A percentile compares a stretch with the other conserved stretches of the same genome.
These are phyloP conservation scores for Murina feae DNA, from an alignment of 2,113 vertebrate genomes.

Conservation along the genomic window DNA sequence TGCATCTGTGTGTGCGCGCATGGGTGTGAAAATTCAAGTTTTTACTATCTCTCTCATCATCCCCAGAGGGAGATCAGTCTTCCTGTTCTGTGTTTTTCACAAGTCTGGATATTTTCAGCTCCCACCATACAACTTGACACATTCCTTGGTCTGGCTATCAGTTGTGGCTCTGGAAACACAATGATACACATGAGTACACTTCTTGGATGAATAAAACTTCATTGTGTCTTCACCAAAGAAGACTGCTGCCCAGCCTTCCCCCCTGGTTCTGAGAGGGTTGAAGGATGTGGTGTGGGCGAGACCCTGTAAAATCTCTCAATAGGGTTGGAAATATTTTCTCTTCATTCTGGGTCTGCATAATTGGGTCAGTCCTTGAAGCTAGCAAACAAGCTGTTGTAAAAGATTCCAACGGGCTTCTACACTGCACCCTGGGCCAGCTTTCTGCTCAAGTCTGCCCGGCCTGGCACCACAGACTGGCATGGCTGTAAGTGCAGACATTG, in stretches of 20 bases:
- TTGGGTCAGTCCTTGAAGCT: not conserved
- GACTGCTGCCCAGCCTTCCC: not conserved
- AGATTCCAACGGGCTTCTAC: not conserved
- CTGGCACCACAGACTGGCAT: not conserved
- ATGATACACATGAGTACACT: constrained; percentile 13
- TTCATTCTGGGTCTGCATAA: not conserved
- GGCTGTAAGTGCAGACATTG: not conserved
- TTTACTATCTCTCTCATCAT: constrained; percentile 73
- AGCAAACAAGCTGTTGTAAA: not conserved
- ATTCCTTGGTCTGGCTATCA: constrained; percentile 31
- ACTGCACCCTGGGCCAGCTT: not conserved
- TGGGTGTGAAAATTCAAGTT: constrained; percentile 37
- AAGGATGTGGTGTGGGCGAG: not conserved
- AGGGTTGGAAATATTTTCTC: not conserved
- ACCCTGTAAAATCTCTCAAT: not conserved
- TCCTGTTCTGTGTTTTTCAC: constrained; percentile 68
- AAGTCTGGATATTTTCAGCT: constrained; percentile 64
- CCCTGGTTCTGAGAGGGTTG: not conserved
- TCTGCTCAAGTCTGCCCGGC: not conserved
- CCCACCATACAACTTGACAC: constrained; percentile 45
- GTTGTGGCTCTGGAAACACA: constrained; percentile 59
- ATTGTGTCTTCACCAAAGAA: constrained; percentile 26
- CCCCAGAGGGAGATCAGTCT: constrained; percentile 59
- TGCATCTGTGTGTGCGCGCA: not conserved
- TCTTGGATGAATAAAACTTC: constrained; percentile 44